These are phyloP conservation scores for Globodera ellingtonae DNA, from an alignment of 1,140 invertebrate species.

Conservation along the genomic window DNA sequence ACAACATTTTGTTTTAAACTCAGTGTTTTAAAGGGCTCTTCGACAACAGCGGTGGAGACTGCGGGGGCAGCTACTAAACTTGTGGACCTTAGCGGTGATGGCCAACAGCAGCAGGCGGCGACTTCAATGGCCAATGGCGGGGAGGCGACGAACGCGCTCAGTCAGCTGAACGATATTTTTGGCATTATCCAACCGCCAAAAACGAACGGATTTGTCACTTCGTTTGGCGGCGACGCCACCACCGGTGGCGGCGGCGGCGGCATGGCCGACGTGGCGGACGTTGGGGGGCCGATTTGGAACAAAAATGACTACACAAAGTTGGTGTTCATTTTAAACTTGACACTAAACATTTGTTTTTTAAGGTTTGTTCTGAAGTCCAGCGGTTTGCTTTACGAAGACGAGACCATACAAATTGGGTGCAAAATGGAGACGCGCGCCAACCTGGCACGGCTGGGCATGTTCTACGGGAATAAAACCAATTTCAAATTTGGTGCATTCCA, in stretches of 20 bases:
- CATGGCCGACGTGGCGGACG: not conserved
- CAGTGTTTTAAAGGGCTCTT: constrained; percentile 13
- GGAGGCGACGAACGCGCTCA: not conserved
- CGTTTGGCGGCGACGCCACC: not conserved
- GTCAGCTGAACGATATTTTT: constrained; percentile 27
- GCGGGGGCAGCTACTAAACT: constrained; percentile 14
- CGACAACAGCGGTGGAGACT: not conserved
- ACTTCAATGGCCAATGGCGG: not conserved
- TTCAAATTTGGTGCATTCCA: constrained; percentile 76
- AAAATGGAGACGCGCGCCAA: constrained; percentile 92
- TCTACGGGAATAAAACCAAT: constrained; percentile 97
- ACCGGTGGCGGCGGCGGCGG: not conserved
- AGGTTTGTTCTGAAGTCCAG: constrained; percentile 96
- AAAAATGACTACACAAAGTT: constrained; percentile 42
- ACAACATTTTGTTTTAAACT: not conserved
- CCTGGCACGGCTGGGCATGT: constrained; percentile 88
- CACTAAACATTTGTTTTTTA: constrained; percentile 36
- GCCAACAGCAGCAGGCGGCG: not conserved
- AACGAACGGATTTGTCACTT: constrained; percentile 13
- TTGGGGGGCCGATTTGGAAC: constrained; percentile 27
- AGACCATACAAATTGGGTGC: constrained; percentile 94
- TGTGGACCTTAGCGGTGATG: constrained; percentile 23
- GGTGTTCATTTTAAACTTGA: not conserved
- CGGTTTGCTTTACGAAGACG: constrained; percentile 96
- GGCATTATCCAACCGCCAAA: constrained; percentile 13